These are phyloP conservation scores for Allobates femoralis DNA, from an alignment of 2,797 vertebrate genomes.

Conservation along the genomic window DNA sequence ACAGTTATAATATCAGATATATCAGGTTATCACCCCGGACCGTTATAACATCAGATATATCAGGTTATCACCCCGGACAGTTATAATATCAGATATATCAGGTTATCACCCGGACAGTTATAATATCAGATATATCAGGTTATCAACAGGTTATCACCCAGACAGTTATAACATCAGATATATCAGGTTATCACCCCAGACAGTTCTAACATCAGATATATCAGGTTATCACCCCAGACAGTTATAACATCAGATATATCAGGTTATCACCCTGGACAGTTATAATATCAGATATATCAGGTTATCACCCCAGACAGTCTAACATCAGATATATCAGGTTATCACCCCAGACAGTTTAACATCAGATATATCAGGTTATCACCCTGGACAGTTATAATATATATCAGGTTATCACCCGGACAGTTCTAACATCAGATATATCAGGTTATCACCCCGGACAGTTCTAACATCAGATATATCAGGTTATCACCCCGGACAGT, in stretches of 20 bases:
- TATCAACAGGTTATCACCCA: background rate
- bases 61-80: no score
- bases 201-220: no score
- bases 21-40: no score
- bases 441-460: background rate
- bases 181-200: background rate
- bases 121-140: no score
- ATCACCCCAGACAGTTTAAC: background rate
- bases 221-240: background rate
- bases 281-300: background rate
- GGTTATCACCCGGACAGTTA: background rate
- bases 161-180: background rate
- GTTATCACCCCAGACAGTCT: background rate
- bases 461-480: background rate
- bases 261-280: conserved; percentile 5
- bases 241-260: no score
- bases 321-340: background rate
- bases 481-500: no score
- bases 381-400: background rate
- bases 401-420: background rate
- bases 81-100: no score
- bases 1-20: no score
- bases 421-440: background rate
- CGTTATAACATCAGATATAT: no score
- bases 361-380: conserved; percentile 1